Evolutionary conservation across 2,888 invertebrate genomes (phyloP).

Genomic region (Nymphalis c-album): DNA sequence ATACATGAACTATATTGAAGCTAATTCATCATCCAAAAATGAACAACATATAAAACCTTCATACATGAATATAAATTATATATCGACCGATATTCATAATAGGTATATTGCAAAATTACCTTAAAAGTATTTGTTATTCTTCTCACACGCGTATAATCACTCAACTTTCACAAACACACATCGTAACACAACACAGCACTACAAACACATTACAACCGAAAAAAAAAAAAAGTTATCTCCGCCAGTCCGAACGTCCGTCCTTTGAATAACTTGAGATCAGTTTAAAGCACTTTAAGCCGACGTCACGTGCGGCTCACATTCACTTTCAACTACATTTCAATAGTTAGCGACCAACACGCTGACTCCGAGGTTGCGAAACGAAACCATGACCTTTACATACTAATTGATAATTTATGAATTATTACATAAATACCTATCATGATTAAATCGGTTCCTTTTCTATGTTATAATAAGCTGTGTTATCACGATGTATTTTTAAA

Average conservation of each 20-base stretch:
- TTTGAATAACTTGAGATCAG: conserved; percentile 32
- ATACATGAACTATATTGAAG: too few species aligned
- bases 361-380: conserved; percentile 30
- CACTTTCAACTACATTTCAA: conserved; percentile 38
- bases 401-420: conserved; percentile 13
- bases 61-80: neutral
- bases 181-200: conserved; percentile 15
- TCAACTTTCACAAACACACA: conserved; percentile 10
- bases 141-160: neutral
- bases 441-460: neutral
- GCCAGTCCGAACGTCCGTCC: conserved; percentile 30
- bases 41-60: neutral
- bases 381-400: conserved; percentile 34
- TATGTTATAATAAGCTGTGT: too few species aligned
- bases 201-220: conserved; percentile 7
- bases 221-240: neutral
- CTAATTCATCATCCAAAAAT: too few species aligned
- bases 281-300: conserved; percentile 30
- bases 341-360: conserved; percentile 26
- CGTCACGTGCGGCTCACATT: conserved; percentile 32
- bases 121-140: conserved; percentile 4
- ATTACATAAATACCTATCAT: conserved; percentile 25
- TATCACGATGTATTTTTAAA: too few species aligned
- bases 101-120: conserved; percentile 5
- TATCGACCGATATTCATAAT: neutral